A percentile compares a stretch with the other conserved stretches of the same genome.
Conservation (phyloP, 2,888 invertebrate species). For the Iphiclides podalirius region DNA sequence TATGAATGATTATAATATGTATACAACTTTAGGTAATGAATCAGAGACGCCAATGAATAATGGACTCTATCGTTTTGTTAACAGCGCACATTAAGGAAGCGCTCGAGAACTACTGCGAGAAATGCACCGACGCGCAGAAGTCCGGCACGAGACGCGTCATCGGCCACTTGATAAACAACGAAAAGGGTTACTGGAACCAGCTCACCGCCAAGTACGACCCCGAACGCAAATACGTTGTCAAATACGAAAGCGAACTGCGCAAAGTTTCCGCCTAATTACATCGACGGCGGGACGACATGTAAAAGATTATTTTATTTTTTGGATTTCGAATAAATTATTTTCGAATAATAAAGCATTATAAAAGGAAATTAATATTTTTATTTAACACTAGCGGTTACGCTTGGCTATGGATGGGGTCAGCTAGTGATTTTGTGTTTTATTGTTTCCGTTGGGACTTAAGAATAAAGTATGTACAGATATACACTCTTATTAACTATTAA, state of each 20-base stretch:
- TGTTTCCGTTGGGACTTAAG: too few relatives aligned
- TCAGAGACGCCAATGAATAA: too few relatives aligned
- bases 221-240: slow-evolving; percentile 37
- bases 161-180: slow-evolving; percentile 55
- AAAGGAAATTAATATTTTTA: not conserved
- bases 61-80: slow-evolving; percentile 10
- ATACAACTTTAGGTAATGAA: too few relatives aligned
- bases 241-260: slow-evolving; percentile 44
- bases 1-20: too few relatives aligned
- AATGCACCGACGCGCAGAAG: slow-evolving; percentile 53
- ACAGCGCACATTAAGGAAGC: slow-evolving; percentile 61
- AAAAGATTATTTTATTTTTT: not conserved
- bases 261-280: slow-evolving; percentile 31
- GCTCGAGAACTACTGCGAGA: slow-evolving; percentile 53
- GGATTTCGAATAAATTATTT: not conserved
- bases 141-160: slow-evolving; percentile 47
- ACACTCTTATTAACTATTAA: too few relatives aligned
- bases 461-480: too few relatives aligned
- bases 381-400: not conserved
- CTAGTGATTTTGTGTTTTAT: too few relatives aligned
- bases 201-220: slow-evolving; percentile 51
- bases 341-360: not conserved
- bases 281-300: not conserved
- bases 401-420: too few relatives aligned
- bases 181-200: slow-evolving; percentile 46